Conservation (phyloP, 1,140 invertebrate genomes). For the Yoshiicerus persimilis region DNA sequence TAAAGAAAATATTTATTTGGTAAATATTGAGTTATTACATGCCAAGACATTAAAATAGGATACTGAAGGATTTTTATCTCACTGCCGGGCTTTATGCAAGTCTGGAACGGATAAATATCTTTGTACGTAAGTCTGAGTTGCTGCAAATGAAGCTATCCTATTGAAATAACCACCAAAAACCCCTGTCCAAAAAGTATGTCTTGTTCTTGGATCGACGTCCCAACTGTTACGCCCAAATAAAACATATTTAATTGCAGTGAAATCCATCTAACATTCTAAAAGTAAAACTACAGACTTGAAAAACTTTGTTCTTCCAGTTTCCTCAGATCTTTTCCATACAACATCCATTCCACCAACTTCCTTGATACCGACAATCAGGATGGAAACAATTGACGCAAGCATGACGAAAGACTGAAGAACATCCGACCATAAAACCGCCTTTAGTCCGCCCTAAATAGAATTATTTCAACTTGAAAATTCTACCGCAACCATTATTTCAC, state of each 20-base stretch:
- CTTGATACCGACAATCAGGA: slow-evolving; percentile 70
- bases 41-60: no score
- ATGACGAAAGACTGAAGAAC: slow-evolving; percentile 84
- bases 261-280: neutral
- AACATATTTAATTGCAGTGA: no score
- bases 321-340: slow-evolving; percentile 69
- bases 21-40: neutral
- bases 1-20: slow-evolving; percentile 39
- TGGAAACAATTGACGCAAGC: slow-evolving; percentile 76
- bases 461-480: neutral
- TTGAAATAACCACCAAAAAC: slow-evolving; percentile 85
- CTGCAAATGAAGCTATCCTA: slow-evolving; percentile 86
- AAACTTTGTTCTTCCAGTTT: slow-evolving; percentile 73
- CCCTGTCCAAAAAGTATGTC: slow-evolving; percentile 90
- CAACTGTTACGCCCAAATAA: slow-evolving; percentile 49
- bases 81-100: slow-evolving; percentile 53
- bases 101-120: slow-evolving; percentile 38
- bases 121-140: slow-evolving; percentile 78
- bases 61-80: neutral
- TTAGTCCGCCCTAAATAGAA: slow-evolving; percentile 80
- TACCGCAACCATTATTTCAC: no score
- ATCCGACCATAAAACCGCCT: slow-evolving; percentile 91
- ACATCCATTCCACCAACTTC: slow-evolving; percentile 68
- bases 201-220: slow-evolving; percentile 54
- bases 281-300: slow-evolving; percentile 68